These are phyloP conservation scores for Augochlora pura DNA, from an alignment of 1,140 invertebrate genomes.

Conservation along the genomic window DNA sequence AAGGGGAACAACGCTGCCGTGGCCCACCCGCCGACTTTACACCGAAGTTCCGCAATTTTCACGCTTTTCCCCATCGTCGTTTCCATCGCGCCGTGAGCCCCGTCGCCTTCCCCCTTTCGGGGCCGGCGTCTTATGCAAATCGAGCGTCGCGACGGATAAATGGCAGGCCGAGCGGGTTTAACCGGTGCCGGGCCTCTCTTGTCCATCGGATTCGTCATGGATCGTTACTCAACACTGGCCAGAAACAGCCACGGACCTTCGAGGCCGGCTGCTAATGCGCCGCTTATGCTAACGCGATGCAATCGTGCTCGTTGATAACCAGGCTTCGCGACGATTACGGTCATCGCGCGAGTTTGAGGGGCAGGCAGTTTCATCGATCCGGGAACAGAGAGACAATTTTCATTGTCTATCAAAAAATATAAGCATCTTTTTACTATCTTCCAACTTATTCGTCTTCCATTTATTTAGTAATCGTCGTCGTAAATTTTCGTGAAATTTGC, in stretches of 20 bases:
- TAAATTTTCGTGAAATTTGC: too few relatives aligned
- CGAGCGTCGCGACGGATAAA: constrained; percentile 42
- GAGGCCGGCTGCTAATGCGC: constrained; percentile 35
- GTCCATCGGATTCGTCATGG: constrained; percentile 61
- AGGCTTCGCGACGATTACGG: not conserved
- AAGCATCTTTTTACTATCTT: too few relatives aligned
- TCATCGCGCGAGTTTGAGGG: too few relatives aligned
- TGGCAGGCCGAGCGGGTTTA: constrained; percentile 24
- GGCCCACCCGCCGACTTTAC: constrained; percentile 47
- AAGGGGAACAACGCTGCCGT: constrained; percentile 24
- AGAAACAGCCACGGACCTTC: constrained; percentile 9
- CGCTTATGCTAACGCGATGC: constrained; percentile 15
- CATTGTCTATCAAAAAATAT: too few relatives aligned
- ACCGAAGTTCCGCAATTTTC: constrained; percentile 60
- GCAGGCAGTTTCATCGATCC: too few relatives aligned
- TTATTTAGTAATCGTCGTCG: too few relatives aligned
- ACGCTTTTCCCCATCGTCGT: constrained; percentile 50
- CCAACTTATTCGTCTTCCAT: too few relatives aligned
- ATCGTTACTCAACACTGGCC: constrained; percentile 60
- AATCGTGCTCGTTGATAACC: constrained; percentile 46
- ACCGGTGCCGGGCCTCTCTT: constrained; percentile 10
- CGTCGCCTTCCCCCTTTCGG: not conserved
- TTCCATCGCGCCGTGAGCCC: not conserved
- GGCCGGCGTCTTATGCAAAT: constrained; percentile 51
- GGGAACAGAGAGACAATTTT: too few relatives aligned